phyloP scores from a whole-genome alignment of 2,797 vertebrate species.

The Serranus cabrilla region DNA sequence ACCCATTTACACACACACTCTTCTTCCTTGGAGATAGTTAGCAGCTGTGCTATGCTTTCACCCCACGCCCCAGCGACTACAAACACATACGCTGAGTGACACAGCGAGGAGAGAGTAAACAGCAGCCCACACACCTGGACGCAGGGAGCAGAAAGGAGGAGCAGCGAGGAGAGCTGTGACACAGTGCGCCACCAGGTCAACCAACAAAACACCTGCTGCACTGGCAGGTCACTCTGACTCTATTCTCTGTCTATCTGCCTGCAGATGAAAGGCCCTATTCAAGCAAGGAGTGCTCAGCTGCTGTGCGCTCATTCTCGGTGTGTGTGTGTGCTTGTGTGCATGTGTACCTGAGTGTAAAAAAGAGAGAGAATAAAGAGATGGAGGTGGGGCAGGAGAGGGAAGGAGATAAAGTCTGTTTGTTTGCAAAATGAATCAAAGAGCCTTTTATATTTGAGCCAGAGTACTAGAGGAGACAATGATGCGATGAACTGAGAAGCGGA shows the following conservation, averaged over 20 bases:
- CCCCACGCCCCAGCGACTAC: conserved; percentile 50
- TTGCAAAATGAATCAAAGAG: conserved; percentile 74
- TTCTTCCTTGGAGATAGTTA: conserved; percentile 51
- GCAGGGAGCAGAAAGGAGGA: conserved; percentile 46
- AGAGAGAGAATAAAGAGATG: conserved; percentile 51
- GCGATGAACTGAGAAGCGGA: conserved; percentile 54
- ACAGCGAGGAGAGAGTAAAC: conserved; percentile 61
- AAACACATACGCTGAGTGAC: conserved; percentile 61
- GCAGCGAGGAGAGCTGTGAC: conserved; percentile 52
- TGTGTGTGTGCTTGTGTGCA: conserved; percentile 31
- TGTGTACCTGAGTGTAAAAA: conserved; percentile 50
- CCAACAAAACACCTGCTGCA: conserved; percentile 82
- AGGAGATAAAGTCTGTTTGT: conserved; percentile 70
- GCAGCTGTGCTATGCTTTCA: conserved; percentile 71
- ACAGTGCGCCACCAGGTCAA: conserved; percentile 72
- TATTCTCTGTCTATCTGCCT: conserved; percentile 74
- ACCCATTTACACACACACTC: conserved; percentile 33
- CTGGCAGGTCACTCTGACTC: conserved; percentile 76
- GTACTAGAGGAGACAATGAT: conserved; percentile 46
- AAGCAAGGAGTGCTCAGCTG: conserved; percentile 79
- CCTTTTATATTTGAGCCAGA: conserved; percentile 62
- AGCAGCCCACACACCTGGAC: conserved; percentile 80
- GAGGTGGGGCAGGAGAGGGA: conserved; percentile 50
- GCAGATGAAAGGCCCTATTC: conserved; percentile 82
- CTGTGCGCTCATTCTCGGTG: conserved; percentile 49